A percentile compares a stretch with the other conserved stretches of the same genome.
Conservation (phyloP, 1,140 invertebrate genomes). For the Pachyrhynchus sulphureomaculatus region DNA sequence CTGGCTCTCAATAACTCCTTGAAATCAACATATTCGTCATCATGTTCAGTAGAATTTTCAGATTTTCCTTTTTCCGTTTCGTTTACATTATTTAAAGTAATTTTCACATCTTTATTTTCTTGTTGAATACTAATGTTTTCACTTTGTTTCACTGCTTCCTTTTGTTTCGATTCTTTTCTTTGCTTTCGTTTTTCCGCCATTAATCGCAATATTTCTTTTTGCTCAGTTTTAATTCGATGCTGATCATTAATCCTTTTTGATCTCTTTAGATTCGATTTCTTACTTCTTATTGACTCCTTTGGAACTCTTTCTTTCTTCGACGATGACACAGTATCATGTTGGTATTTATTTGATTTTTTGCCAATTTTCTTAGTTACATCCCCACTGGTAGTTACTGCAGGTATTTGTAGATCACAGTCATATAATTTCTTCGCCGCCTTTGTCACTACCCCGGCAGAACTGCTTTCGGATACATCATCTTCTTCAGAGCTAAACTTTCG, state of each 20-base stretch:
- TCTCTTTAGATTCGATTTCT: slow-evolving; percentile 8
- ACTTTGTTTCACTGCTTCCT: slow-evolving; percentile 5
- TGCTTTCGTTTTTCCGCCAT: slow-evolving; percentile 7
- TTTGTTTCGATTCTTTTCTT: slow-evolving; percentile 13
- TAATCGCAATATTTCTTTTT: slow-evolving; percentile 15
- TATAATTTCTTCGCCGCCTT: slow-evolving; percentile 42
- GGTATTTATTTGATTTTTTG: neutral
- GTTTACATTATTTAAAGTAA: neutral
- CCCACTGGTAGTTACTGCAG: slow-evolving; percentile 22
- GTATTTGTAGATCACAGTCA: slow-evolving; percentile 29
- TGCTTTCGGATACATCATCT: slow-evolving; percentile 5
- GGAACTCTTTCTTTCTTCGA: slow-evolving; percentile 10
- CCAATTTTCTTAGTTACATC: neutral
- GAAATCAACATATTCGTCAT: slow-evolving; percentile 34
- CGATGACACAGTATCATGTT: slow-evolving; percentile 16
- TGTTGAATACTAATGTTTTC: neutral
- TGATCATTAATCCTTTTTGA: slow-evolving; percentile 12
- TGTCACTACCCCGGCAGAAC: slow-evolving; percentile 19
- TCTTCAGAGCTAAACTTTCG: slow-evolving; percentile 5
- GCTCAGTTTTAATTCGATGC: slow-evolving; percentile 12
- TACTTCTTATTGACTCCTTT: slow-evolving; percentile 2
- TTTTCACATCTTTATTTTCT: neutral
- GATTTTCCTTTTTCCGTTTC: neutral
- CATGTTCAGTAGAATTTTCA: slow-evolving; percentile 3
- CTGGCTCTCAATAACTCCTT: slow-evolving; percentile 33